Base-by-base conservation (phyloP, 2,888 invertebrate species). In the Phasia obesa region DNA sequence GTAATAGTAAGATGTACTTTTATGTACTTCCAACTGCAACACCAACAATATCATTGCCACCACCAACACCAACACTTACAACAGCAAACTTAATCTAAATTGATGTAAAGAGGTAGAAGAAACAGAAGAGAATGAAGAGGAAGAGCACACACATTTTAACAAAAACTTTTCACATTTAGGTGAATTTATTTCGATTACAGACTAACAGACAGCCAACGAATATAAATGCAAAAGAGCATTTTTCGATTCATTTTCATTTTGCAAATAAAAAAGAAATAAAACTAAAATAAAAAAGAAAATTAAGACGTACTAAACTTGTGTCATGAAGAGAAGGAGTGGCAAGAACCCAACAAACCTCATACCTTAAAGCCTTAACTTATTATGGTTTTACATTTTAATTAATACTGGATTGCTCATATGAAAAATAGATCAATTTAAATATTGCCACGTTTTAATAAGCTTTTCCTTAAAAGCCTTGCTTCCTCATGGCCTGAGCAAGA, bases 161-260 rank as follows among this genome's bases (percentile, higher is more conserved):
- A 70, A 42, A 70, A 81, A 82, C 60, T 74, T 82, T 82, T 82
- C 44, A 74, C 78, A 78, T 82, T 82, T 78, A 82, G 78, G 78
- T 74, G 78, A 62, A 78, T 82, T 82, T 64, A 82, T 78, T 78
- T 64, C 74, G 74, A 82, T 74, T 82, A 69, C 69, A 62, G 62
- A 78, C 77, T n/a, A 77, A 62, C 64, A 60, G 71, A 71, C 64
- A 35, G 3, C 17, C 21, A 57, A 47, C 57, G 38, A 44, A 67
- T 65, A 21, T 65, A 82, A 78, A 74, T 64, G 69, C 69, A 78
- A 78, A 74, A 59, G 69, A 74, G 57, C 55, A 78, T 78, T 78
- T 82, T 78, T 78, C 81, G 51, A 78, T 78, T 82, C 74, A 78
- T 74, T 82, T 78, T 64, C 57, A 78, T 71, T 78, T 78, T 38